Percentiles rank a stretch among this genome's conserved stretches.
These are phyloP conservation scores for Stenichneumon culpator DNA, from an alignment of 2,888 invertebrate genomes.

Conservation along the genomic window DNA sequence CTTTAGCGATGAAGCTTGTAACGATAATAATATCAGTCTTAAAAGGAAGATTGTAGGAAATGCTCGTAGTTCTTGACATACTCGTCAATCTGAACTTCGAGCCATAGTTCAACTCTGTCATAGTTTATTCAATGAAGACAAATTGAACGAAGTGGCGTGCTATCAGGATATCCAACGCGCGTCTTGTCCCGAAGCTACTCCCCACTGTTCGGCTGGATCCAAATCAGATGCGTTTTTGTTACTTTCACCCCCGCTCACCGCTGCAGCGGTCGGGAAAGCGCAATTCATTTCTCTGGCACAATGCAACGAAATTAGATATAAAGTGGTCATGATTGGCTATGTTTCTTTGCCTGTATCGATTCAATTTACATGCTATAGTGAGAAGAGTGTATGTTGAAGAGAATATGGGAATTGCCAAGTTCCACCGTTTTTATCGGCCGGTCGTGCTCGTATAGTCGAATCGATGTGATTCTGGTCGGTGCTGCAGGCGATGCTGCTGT, in stretches of 20 bases:
- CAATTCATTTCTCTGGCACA: slow-evolving; percentile 38
- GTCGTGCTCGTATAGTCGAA: slow-evolving; percentile 35
- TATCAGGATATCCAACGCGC: not conserved
- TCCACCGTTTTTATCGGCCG: slow-evolving; percentile 62
- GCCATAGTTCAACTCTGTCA: too few relatives aligned
- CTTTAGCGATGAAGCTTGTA: not conserved
- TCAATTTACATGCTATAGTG: slow-evolving; percentile 1
- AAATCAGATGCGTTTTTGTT: not conserved
- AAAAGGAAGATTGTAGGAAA: too few relatives aligned
- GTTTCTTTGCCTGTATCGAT: not conserved
- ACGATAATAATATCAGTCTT: not conserved
- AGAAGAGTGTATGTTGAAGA: slow-evolving; percentile 42
- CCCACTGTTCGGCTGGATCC: not conserved
- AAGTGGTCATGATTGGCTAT: slow-evolving; percentile 45
- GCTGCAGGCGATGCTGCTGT: slow-evolving; percentile 24
- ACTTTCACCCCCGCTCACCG: not conserved
- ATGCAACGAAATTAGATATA: slow-evolving; percentile 48
- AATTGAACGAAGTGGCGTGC: not conserved
- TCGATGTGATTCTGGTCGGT: slow-evolving; percentile 50
- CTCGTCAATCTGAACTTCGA: too few relatives aligned
- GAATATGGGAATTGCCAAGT: slow-evolving; percentile 58
- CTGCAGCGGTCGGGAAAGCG: not conserved
- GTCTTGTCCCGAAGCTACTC: not conserved
- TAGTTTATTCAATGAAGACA: too few relatives aligned
- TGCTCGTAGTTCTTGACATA: too few relatives aligned